phyloP scores from a whole-genome alignment of 2,888 invertebrate species.

The Thecocarcelia acutangulata region DNA sequence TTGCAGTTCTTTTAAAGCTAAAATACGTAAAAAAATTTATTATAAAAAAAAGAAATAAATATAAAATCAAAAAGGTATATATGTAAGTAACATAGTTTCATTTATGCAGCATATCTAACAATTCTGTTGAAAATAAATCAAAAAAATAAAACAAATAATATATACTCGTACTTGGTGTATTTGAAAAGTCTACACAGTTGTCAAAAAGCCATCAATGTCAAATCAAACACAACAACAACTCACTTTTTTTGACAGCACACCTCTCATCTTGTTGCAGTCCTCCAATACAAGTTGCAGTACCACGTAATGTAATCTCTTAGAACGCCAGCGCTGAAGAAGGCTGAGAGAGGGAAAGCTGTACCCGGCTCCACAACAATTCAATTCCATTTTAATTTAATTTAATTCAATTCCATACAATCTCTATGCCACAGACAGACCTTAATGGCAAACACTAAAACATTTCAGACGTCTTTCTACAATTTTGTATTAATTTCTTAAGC shows the following conservation, averaged over 20 bases:
- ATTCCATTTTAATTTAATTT: slow-evolving; percentile 45
- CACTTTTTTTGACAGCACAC: slow-evolving; percentile 71
- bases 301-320: too few relatives aligned
- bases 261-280: slow-evolving; percentile 64
- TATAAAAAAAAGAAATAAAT: too few relatives aligned
- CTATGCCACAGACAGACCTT: slow-evolving; percentile 18
- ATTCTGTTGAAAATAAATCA: background rate
- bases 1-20: too few relatives aligned
- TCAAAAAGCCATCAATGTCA: slow-evolving; percentile 72
- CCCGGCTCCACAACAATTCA: slow-evolving; percentile 47
- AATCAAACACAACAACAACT: slow-evolving; percentile 70
- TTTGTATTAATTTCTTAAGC: slow-evolving; percentile 47
- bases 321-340: background rate
- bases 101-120: background rate
- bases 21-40: too few relatives aligned
- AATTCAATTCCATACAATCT: slow-evolving; percentile 44
- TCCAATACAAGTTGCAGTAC: too few relatives aligned
- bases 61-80: slow-evolving; percentile 14
- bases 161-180: slow-evolving; percentile 46
- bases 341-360: slow-evolving; percentile 12
- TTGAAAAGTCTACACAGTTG: slow-evolving; percentile 66
- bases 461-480: slow-evolving; percentile 24
- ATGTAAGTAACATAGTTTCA: slow-evolving; percentile 2
- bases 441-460: background rate
- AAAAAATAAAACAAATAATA: slow-evolving; percentile 24